Percentiles rank a stretch among this genome's conserved stretches.
Conservation (phyloP, 1,140 invertebrate genomes). For the Brachionus calyciflorus region DNA sequence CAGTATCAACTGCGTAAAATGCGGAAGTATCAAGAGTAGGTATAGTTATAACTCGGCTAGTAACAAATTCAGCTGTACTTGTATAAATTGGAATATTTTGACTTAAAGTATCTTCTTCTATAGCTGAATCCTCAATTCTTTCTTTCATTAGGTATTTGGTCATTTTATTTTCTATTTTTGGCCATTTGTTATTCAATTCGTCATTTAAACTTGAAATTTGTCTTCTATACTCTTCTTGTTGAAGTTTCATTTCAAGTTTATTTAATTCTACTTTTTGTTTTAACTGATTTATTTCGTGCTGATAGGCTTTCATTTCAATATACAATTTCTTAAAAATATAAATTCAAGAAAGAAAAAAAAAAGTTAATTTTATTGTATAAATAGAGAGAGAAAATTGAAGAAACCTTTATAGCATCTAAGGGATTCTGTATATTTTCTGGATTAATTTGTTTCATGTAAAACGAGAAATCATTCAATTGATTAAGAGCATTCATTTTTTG, state of each 20-base stretch:
- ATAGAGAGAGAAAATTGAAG: background rate
- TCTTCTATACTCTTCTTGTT: background rate
- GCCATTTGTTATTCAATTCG: background rate
- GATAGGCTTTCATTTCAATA: constrained; percentile 35
- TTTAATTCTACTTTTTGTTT: constrained; percentile 34
- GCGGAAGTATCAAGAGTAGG: constrained; percentile 6
- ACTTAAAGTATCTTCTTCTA: constrained; percentile 14
- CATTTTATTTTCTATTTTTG: background rate
- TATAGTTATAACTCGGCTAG: constrained; percentile 25
- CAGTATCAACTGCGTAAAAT: constrained; percentile 35
- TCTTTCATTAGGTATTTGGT: background rate
- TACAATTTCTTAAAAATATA: background rate
- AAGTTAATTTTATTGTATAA: background rate
- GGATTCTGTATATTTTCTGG: background rate
- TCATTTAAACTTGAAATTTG: constrained; percentile 18
- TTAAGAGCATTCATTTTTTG: constrained; percentile 29
- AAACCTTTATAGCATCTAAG: constrained; percentile 32
- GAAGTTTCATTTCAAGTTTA: constrained; percentile 16
- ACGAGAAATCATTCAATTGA: constrained; percentile 25
- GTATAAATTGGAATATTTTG: constrained; percentile 33
- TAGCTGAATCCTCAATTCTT: constrained; percentile 27
- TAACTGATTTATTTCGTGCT: constrained; percentile 21
- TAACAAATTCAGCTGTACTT: constrained; percentile 38
- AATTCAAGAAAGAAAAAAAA: background rate
- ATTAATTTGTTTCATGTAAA: constrained; percentile 35